Percentiles rank a stretch among this genome's conserved stretches.
Conservation (phyloP, 2,113 vertebrate species). For the Elephantulus edwardii region DNA sequence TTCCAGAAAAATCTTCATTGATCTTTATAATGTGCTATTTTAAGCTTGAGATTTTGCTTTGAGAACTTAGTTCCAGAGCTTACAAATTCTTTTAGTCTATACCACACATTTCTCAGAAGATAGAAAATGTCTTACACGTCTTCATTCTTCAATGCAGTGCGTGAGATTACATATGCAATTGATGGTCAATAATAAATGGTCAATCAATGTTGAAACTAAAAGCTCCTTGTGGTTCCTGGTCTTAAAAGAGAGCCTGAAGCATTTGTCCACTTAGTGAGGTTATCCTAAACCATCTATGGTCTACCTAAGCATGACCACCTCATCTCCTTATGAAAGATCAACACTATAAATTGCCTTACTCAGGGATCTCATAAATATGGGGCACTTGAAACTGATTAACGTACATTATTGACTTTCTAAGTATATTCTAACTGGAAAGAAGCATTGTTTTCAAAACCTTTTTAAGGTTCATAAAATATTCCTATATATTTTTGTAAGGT, state of each 20-base stretch:
- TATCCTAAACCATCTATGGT: not conserved
- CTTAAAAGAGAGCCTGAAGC: not conserved
- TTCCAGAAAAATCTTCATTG: not conserved
- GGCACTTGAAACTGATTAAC: constrained; percentile 2
- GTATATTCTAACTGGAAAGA: not conserved
- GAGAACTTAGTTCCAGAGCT: not conserved
- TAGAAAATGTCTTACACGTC: not conserved
- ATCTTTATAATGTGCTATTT: not conserved
- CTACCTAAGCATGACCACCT: not conserved
- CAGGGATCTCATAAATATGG: not conserved
- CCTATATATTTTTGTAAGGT: constrained; percentile 22
- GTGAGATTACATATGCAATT: not conserved
- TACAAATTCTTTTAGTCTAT: not conserved
- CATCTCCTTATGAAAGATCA: not conserved
- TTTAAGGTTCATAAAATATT: not conserved
- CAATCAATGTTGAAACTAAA: not conserved
- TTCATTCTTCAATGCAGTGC: not conserved
- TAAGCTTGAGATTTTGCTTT: constrained; percentile 11
- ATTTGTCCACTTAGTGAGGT: not conserved
- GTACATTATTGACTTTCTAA: constrained; percentile 20
- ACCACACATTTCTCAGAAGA: not conserved
- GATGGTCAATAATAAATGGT: not conserved
- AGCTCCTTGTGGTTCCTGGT: not conserved
- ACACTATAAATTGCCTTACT: constrained; percentile 13
- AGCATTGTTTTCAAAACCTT: not conserved